A percentile compares a stretch with the other conserved stretches of the same genome.
Conservation (phyloP, 1,140 invertebrate species). For the Diorhabda sublineata region DNA sequence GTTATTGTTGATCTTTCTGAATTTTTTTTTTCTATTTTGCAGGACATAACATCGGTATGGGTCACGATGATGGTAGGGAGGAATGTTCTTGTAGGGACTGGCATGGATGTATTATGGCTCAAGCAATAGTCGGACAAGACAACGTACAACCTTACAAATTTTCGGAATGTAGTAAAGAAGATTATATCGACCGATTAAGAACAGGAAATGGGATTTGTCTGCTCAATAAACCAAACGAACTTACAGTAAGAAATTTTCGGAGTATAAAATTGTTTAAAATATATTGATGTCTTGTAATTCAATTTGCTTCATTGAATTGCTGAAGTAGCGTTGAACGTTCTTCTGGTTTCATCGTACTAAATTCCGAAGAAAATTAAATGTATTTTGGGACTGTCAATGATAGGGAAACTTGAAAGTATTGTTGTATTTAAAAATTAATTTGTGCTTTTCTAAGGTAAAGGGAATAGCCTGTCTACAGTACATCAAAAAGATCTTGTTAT, state of each 20-base stretch:
- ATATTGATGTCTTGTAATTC: too few species aligned
- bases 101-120: slow-evolving; percentile 94
- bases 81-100: slow-evolving; percentile 86
- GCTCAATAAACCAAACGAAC: slow-evolving; percentile 87
- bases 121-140: slow-evolving; percentile 84
- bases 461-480: too few species aligned
- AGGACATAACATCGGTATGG: slow-evolving; percentile 91
- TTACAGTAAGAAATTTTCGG: slow-evolving; percentile 59
- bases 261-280: too few species aligned
- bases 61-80: slow-evolving; percentile 84
- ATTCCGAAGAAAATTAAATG: too few species aligned
- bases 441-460: too few species aligned
- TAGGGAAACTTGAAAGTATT: too few species aligned
- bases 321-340: too few species aligned
- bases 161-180: slow-evolving; percentile 80
- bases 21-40: slow-evolving; percentile 63
- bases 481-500: too few species aligned
- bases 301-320: too few species aligned
- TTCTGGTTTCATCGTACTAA: too few species aligned
- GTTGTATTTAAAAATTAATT: too few species aligned
- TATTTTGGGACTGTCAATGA: too few species aligned
- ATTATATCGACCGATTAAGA: slow-evolving; percentile 77
- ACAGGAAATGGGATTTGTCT: slow-evolving; percentile 80
- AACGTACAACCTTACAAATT: slow-evolving; percentile 93
- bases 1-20: slow-evolving; percentile 1